Evolutionary conservation across 2,797 vertebrate genomes (phyloP), one percentile per base, ranked within the genome.

Genomic region (Dicrostonyx torquatus): DNA sequence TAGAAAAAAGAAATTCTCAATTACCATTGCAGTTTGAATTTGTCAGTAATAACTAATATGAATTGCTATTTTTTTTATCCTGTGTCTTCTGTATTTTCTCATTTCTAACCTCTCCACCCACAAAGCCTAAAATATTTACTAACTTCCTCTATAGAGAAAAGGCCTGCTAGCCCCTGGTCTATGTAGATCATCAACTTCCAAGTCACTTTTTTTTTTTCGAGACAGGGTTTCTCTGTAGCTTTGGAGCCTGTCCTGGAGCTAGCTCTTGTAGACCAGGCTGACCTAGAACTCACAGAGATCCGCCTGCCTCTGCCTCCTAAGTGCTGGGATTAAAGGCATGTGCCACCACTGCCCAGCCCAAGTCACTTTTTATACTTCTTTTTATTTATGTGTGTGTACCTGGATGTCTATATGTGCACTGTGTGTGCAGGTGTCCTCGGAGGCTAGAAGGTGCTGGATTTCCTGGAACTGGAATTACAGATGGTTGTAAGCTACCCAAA

Each of bases 71-170:
- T 89, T 82, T 15, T 78, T 70, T 83, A 40, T 75, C 58, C 22
- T n/a, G 26, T 64, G 10, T 73, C 4, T 82, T 75, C 12, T 37
- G 43, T 2, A 26, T 45, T 76, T 72, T 40, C 60, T 91, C 29
- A 26, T 89, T 94, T 90, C 85, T 76, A 85, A 70, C 5, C 15
- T 91, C 64, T 83, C 40, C 6, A 14, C 10, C 22, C 64, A 85
- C 48, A 86, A 77, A 86, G 6, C 68, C 62, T 83, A 55, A 87
- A 89, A 86, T 78, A 75, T 75, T 91, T 89, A 34, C 60, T 76
- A 17, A 68, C 58, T 45, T 43, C 14, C 48, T 87, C 29, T 75
- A 55, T 40, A 55, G 29, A 79, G 58, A 76, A 88, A 89, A 89
- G 79, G 22, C 17, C 87, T 95, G 13, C 45, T 5, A 8, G 43